These are phyloP conservation scores for Pachyuromys duprasi DNA, from an alignment of 2,797 vertebrate genomes.

Conservation along the genomic window DNA sequence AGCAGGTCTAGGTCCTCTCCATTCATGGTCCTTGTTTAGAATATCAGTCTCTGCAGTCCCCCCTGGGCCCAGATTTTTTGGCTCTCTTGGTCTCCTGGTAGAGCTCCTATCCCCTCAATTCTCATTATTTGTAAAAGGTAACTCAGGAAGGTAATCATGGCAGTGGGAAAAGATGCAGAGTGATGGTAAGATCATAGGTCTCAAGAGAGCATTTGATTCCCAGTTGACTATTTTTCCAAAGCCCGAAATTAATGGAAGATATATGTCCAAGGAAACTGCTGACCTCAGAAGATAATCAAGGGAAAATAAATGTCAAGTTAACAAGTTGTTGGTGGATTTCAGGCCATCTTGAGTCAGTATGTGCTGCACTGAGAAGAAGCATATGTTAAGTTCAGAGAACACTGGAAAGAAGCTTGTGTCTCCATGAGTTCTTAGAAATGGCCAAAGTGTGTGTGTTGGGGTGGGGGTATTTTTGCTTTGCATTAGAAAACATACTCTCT, in stretches of 20 bases:
- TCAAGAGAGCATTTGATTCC: not conserved
- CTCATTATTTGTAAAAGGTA: too few relatives aligned
- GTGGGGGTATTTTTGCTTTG: not conserved
- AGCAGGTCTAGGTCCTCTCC: too few relatives aligned
- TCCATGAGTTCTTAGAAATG: not conserved
- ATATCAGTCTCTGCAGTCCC: too few relatives aligned
- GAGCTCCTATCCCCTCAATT: too few relatives aligned
- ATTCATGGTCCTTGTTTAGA: too few relatives aligned
- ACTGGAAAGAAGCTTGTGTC: not conserved
- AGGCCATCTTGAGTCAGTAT: not conserved
- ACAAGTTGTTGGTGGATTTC: not conserved
- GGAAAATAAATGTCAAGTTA: conserved; percentile 26
- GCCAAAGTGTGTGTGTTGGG: not conserved
- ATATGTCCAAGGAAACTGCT: not conserved
- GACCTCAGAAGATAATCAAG: not conserved
- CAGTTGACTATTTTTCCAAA: not conserved
- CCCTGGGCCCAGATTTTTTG: too few relatives aligned
- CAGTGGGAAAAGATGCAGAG: too few relatives aligned
- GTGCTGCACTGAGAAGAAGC: not conserved
- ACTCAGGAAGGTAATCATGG: too few relatives aligned
- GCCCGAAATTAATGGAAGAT: not conserved
- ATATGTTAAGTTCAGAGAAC: not conserved
- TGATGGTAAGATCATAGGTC: too few relatives aligned
- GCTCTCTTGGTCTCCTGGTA: too few relatives aligned
- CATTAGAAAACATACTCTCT: not conserved